These are phyloP conservation scores for Theristicus caerulescens DNA, from an alignment of 2,113 vertebrate species.

Conservation along the genomic window DNA sequence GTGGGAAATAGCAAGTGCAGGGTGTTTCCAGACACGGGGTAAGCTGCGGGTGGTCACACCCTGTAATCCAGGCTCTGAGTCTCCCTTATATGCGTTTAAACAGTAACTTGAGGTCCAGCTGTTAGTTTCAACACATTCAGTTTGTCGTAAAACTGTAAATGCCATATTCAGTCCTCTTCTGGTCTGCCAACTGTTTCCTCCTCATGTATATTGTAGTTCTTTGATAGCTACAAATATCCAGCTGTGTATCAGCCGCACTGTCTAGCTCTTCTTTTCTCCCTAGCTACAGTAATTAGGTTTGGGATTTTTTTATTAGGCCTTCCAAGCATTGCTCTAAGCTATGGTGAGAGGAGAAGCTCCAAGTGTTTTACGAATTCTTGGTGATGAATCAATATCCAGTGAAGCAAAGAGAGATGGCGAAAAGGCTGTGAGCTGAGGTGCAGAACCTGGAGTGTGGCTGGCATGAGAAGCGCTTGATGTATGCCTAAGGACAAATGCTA, in stretches of 20 bases:
- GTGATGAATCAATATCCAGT: not conserved
- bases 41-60: accelerated
- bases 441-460: accelerated
- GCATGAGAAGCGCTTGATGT: accelerated
- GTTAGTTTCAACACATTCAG: not conserved
- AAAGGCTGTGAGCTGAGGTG: not conserved
- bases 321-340: not conserved
- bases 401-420: not conserved
- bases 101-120: not conserved
- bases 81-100: not conserved
- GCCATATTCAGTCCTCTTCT: not conserved
- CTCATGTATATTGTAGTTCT: not conserved
- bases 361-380: not conserved
- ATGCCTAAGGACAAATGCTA: not conserved
- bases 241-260: not conserved
- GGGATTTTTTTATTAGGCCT: not conserved
- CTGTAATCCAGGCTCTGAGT: not conserved
- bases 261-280: not conserved
- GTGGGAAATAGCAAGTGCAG: not conserved
- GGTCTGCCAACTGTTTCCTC: not conserved
- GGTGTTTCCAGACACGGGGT: not conserved
- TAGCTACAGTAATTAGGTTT: not conserved
- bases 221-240: not conserved
- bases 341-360: not conserved
- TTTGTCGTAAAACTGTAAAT: not conserved